These are phyloP conservation scores for Drosophila lacicola DNA, from an alignment of 2,888 invertebrate genomes.

Conservation along the genomic window DNA sequence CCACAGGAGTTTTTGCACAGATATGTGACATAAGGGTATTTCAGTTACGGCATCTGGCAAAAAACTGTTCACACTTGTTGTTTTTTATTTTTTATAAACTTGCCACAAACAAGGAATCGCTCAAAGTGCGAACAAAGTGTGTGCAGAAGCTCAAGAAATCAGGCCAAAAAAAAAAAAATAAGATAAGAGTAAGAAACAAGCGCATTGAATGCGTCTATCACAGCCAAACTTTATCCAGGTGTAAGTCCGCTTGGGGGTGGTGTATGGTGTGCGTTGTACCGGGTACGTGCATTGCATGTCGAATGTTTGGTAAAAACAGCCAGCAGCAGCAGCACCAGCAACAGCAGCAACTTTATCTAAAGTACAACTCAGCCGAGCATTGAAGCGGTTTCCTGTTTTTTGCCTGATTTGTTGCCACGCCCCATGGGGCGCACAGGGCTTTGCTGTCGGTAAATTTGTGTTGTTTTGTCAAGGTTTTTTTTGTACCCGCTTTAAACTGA, in stretches of 20 bases:
- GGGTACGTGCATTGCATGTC: slow-evolving; percentile 73
- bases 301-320: slow-evolving; percentile 71
- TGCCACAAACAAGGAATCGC: slow-evolving; percentile 44
- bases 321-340: slow-evolving; percentile 48
- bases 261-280: slow-evolving; percentile 32
- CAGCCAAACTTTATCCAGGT: slow-evolving; percentile 45
- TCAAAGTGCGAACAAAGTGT: slow-evolving; percentile 35
- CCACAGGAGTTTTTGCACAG: no score
- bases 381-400: slow-evolving; percentile 54
- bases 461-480: slow-evolving; percentile 69
- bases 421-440: slow-evolving; percentile 13
- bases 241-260: slow-evolving; percentile 21
- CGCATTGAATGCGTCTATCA: slow-evolving; percentile 48
- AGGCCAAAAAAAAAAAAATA: slow-evolving; percentile 47
- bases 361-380: slow-evolving; percentile 49
- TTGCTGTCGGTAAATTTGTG: slow-evolving; percentile 39
- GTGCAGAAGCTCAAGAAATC: slow-evolving; percentile 46
- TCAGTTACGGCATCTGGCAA: background rate
- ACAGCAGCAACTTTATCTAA: slow-evolving; percentile 75
- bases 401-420: slow-evolving; percentile 51
- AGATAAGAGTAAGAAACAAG: slow-evolving; percentile 33
- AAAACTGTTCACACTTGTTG: background rate
- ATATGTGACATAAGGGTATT: slow-evolving; percentile 1
- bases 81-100: slow-evolving; percentile 29
- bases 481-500: slow-evolving; percentile 67